These are phyloP conservation scores for Procambarus virginalis DNA, from an alignment of 1,140 invertebrate genomes.

Conservation along the genomic window DNA sequence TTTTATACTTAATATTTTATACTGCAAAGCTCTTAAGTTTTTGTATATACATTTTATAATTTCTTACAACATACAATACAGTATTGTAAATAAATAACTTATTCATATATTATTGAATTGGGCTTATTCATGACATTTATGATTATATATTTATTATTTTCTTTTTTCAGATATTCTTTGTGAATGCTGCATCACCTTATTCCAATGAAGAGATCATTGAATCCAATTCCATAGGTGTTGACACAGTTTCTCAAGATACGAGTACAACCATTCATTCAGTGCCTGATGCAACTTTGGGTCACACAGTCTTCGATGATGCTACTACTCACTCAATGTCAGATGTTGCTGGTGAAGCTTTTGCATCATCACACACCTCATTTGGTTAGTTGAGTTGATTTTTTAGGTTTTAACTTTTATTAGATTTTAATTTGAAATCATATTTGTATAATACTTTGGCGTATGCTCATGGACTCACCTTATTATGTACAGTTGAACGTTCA, in stretches of 20 bases:
- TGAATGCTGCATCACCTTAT: neutral
- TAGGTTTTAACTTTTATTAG: no score
- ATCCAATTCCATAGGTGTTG: neutral
- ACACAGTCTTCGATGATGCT: neutral
- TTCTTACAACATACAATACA: neutral
- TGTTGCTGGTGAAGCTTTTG: neutral
- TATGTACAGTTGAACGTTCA: no score
- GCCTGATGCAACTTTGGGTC: neutral
- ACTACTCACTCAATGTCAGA: neutral
- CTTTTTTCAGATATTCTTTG: neutral
- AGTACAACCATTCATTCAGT: neutral
- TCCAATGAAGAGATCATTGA: neutral
- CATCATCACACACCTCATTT: neutral
- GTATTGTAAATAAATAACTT: neutral
- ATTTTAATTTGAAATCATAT: no score
- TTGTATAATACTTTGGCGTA: no score
- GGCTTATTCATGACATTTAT: neutral
- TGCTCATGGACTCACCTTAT: no score
- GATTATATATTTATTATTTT: neutral
- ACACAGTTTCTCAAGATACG: neutral
- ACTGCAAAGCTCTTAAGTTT: neutral
- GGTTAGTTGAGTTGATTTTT: neutral
- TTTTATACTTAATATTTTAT: no score
- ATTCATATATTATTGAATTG: neutral
- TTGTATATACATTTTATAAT: neutral